Evolutionary conservation across 2,888 invertebrate species (phyloP).

Genomic region (Sarcophaga carnaria): DNA sequence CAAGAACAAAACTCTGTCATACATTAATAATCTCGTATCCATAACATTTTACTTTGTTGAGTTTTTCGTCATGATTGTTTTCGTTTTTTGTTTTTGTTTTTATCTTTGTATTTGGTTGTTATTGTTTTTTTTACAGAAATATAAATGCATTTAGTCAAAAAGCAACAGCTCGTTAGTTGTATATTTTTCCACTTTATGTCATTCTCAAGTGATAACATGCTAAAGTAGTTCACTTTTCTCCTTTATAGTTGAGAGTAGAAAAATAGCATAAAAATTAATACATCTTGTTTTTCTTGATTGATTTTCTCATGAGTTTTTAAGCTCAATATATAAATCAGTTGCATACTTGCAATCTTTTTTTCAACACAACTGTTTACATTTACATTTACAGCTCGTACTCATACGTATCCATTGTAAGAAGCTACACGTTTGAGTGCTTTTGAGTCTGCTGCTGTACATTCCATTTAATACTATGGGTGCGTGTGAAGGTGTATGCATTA

Average conservation of each 20-base stretch:
- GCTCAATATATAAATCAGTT: too few relatives aligned
- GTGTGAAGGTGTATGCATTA: too few relatives aligned
- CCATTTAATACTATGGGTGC: too few relatives aligned
- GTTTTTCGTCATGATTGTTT: constrained; percentile 39
- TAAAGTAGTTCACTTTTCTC: neutral
- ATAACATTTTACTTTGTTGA: constrained; percentile 30
- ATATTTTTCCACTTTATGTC: constrained; percentile 55
- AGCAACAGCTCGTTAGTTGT: constrained; percentile 67
- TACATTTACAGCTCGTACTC: too few relatives aligned
- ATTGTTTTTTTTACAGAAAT: constrained; percentile 24
- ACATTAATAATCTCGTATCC: neutral
- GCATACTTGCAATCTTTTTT: too few relatives aligned
- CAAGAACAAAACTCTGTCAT: neutral
- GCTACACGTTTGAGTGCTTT: too few relatives aligned
- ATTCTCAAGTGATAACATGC: constrained; percentile 49
- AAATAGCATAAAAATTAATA: neutral
- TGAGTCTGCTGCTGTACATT: too few relatives aligned
- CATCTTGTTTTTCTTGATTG: too few relatives aligned
- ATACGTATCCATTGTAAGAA: too few relatives aligned
- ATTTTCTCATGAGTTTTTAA: too few relatives aligned
- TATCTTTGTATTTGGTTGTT: constrained; percentile 18
- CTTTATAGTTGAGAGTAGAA: constrained; percentile 1
- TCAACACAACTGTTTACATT: too few relatives aligned
- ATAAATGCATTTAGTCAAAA: constrained; percentile 62
- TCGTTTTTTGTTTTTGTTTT: constrained; percentile 30